Conservation (phyloP, 2,888 invertebrate species). For the Pinctada fucata region DNA sequence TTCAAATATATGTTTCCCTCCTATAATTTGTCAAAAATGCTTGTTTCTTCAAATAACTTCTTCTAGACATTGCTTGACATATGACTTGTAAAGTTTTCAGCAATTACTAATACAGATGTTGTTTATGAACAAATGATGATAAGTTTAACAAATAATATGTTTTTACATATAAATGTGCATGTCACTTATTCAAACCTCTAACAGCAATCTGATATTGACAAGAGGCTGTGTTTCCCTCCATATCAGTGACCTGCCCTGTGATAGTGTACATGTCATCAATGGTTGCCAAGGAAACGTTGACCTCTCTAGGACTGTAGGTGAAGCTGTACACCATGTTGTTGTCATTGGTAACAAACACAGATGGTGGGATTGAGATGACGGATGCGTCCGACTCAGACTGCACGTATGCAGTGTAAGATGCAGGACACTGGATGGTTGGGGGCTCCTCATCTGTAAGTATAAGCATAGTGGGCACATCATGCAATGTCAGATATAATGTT, state of each 20-base stretch:
- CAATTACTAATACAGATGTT: no score
- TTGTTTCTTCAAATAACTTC: no score
- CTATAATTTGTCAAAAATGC: no score
- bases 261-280: conserved; percentile 10
- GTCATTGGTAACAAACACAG: conserved; percentile 15
- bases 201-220: conserved; percentile 28
- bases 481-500: neutral
- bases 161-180: no score
- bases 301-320: conserved; percentile 11
- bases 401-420: conserved; percentile 17
- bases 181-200: conserved; percentile 7
- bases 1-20: no score
- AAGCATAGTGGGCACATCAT: neutral
- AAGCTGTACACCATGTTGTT: neutral
- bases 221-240: conserved; percentile 23
- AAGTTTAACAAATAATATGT: no score
- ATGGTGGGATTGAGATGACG: conserved; percentile 12
- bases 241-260: conserved; percentile 22
- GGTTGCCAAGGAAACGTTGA: conserved; percentile 23
- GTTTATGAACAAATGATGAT: no score
- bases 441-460: conserved; percentile 28
- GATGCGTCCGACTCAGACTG: conserved; percentile 3
- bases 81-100: no score
- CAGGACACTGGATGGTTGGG: conserved; percentile 25
- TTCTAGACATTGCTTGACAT: no score